Evolutionary conservation across 1,140 invertebrate genomes (phyloP).

Genomic region (Mya arenaria): DNA sequence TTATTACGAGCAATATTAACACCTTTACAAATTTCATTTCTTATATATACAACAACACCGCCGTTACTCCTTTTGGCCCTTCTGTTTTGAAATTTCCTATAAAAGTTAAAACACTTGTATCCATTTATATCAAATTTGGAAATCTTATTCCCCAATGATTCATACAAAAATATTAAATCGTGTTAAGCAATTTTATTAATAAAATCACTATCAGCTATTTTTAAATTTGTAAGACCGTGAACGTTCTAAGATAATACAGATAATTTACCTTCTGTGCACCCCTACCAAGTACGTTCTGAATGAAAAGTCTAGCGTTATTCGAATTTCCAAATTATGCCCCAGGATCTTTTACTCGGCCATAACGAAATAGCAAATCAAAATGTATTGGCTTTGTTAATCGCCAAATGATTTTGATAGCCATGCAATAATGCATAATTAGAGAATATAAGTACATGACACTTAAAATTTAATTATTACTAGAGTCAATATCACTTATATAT

Average conservation of each 20-base stretch:
- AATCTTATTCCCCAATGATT: background rate
- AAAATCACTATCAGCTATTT: background rate
- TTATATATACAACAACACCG: background rate
- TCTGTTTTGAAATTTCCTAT: constrained; percentile 26
- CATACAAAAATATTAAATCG: constrained; percentile 26
- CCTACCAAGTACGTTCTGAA: too few species aligned
- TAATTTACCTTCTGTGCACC: too few species aligned
- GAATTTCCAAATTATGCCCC: too few species aligned
- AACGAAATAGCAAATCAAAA: too few species aligned
- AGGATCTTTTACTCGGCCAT: too few species aligned
- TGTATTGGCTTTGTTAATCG: too few species aligned
- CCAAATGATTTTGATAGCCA: too few species aligned
- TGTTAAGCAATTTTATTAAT: background rate
- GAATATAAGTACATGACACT: too few species aligned
- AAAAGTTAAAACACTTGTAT: background rate
- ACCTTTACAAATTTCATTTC: background rate
- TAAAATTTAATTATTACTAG: too few species aligned
- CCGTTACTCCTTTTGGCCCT: background rate
- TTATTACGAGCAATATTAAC: background rate
- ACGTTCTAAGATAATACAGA: background rate
- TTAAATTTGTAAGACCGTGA: background rate
- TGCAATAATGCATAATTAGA: too few species aligned
- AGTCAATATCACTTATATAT: too few species aligned
- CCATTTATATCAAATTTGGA: background rate
- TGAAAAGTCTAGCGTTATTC: too few species aligned